These are phyloP conservation scores for Cavia aperea DNA, from an alignment of 2,113 vertebrate genomes.

Conservation along the genomic window DNA sequence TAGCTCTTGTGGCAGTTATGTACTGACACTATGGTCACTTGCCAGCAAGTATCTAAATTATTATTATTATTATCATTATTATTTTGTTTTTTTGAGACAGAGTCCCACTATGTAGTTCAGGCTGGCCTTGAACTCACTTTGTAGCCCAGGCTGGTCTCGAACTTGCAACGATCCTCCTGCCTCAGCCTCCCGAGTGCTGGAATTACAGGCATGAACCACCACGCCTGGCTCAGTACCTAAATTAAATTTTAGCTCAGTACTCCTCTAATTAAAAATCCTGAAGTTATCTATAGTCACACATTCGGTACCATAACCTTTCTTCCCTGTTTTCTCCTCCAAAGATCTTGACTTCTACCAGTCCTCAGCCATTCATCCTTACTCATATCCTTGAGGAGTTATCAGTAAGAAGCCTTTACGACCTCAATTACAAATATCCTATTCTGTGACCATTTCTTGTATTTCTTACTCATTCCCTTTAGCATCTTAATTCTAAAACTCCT, in stretches of 20 bases:
- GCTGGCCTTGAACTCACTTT: too few relatives aligned
- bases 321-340: background rate
- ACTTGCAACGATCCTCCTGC: too few relatives aligned
- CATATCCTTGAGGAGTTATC: background rate
- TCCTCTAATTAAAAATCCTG: background rate
- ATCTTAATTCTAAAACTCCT: background rate
- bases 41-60: background rate
- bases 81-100: too few relatives aligned
- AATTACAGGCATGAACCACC: too few relatives aligned
- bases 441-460: background rate
- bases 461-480: background rate
- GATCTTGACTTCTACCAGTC: background rate
- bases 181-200: too few relatives aligned
- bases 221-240: background rate
- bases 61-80: too few relatives aligned
- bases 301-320: background rate
- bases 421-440: background rate
- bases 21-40: background rate
- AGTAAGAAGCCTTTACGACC: background rate
- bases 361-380: background rate
- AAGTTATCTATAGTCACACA: background rate
- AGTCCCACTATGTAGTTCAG: too few relatives aligned
- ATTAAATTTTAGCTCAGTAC: slow-evolving; percentile 2
- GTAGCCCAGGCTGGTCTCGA: too few relatives aligned
- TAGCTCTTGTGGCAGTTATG: background rate